Evolutionary conservation across 2,797 vertebrate species (phyloP), one percentile per base, ranked within the genome.

Genomic region (Sus cebifrons): DNA sequence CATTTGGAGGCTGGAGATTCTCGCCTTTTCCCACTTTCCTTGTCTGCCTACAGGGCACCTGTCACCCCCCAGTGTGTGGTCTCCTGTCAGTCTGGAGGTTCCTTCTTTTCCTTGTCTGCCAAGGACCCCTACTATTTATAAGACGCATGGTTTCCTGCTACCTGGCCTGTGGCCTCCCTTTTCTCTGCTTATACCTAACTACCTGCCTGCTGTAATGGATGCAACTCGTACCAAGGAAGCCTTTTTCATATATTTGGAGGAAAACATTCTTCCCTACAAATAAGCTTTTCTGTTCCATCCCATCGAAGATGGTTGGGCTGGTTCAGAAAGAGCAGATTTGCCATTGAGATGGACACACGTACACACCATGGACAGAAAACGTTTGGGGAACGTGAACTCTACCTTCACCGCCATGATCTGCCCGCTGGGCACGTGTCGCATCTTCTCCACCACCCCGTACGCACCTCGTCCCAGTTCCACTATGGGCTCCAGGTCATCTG

Each of bases 321-420:
- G 74, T 25, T 18, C 52, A 13, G 1, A 21, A 75, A 44, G 0
- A 25, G 58, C 49, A 56, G 79, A 3, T 56, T 13, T 40, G 32
- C 40, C 73, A 10, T 0, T 10, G 36, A 78, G 71, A n/a, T 8
- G 15, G 40, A 68, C 60, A 81, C 18, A 93, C 23, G 5, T 1
- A 67, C 6, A 49, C 21, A n/a, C 0, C 20, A 52, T 56, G 88
- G 62, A 89, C 4, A 89, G 2, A 62, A 90, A 75, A 18, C 27
- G 10, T 49, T 90, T 16, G 6, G 6, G 40, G 65, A 96, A 74
- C 29, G 0, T 86, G 78, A 14, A 94, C 97, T 94, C 87, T 99
- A 99, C 99, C 99, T 99, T 99, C 96, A 99, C 99, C 16, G 99
- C 99, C 99, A 99, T 99, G 98, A 99, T 99, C 97, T 99, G 99